Conservation (phyloP, 2,888 invertebrate species). For the Antheraea assamensis region DNA sequence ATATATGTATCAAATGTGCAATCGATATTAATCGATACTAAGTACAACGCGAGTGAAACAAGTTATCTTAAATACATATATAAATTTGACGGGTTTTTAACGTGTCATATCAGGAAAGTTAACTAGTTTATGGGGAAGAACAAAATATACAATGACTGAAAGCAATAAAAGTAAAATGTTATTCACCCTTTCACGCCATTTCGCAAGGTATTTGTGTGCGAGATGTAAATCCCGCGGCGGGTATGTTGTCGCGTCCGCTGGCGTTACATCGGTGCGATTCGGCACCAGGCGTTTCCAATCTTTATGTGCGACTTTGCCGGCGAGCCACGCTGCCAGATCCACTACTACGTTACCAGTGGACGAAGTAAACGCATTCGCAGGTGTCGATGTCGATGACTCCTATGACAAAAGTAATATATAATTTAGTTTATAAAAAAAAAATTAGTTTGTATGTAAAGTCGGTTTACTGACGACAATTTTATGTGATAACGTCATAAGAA, state of each 20-base stretch:
- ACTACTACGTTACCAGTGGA: constrained; percentile 69
- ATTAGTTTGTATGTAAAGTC: too few relatives aligned
- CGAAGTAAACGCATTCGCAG: constrained; percentile 47
- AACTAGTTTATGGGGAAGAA: too few relatives aligned
- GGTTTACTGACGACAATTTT: too few relatives aligned
- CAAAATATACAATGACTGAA: too few relatives aligned
- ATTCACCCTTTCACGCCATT: constrained; percentile 68
- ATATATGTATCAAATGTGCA: too few relatives aligned
- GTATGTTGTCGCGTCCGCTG: constrained; percentile 32
- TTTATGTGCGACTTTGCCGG: constrained; percentile 65
- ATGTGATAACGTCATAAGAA: too few relatives aligned
- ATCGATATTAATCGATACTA: too few relatives aligned
- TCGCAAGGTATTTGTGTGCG: constrained; percentile 67
- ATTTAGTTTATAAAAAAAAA: background rate
- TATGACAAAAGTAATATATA: background rate
- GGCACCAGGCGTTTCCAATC: constrained; percentile 66
- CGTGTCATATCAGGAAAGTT: too few relatives aligned
- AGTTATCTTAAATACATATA: too few relatives aligned
- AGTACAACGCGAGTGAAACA: too few relatives aligned
- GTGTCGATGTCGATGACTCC: constrained; percentile 32
- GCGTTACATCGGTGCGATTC: constrained; percentile 33
- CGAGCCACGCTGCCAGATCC: constrained; percentile 80
- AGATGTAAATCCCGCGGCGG: constrained; percentile 60
- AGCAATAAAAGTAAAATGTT: too few relatives aligned
- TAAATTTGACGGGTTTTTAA: too few relatives aligned